phyloP scores from a whole-genome alignment of 1,140 invertebrate species.

The Fopius arisanus region DNA sequence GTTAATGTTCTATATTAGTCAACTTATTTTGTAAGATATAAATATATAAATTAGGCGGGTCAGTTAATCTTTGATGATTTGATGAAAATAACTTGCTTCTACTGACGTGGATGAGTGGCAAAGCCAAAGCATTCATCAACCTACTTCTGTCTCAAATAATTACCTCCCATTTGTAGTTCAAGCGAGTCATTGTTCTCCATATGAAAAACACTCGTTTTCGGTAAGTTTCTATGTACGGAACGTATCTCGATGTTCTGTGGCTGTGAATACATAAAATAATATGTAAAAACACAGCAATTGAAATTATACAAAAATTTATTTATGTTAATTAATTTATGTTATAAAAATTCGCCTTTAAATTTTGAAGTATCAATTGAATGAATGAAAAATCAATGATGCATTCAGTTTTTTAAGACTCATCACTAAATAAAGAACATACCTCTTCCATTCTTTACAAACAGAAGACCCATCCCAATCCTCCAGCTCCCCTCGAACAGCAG shows the following conservation, averaged over 20 bases:
- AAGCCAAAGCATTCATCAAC: too few relatives aligned
- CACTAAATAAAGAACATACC: neutral
- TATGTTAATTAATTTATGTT: too few relatives aligned
- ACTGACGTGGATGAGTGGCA: too few relatives aligned
- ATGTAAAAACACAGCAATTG: too few relatives aligned
- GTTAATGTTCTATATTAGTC: too few relatives aligned
- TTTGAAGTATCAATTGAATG: neutral
- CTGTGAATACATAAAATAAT: too few relatives aligned
- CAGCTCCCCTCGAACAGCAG: neutral
- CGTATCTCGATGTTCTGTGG: neutral
- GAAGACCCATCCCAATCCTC: constrained; percentile 6
- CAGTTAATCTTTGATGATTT: too few relatives aligned
- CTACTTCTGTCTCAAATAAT: constrained; percentile 21
- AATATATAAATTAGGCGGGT: too few relatives aligned
- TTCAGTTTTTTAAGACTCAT: neutral
- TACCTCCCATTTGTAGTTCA: constrained; percentile 37
- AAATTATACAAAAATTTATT: too few relatives aligned
- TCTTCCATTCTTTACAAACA: neutral
- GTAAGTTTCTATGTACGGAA: constrained; percentile 39
- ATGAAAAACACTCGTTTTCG: neutral
- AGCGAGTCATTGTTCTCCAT: neutral
- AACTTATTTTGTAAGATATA: too few relatives aligned
- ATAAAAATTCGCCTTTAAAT: too few relatives aligned
- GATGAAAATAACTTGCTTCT: too few relatives aligned
- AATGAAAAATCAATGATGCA: neutral